These are phyloP conservation scores for Gymnopithys bicolor DNA, from an alignment of 2,797 vertebrate genomes.

Conservation along the genomic window DNA sequence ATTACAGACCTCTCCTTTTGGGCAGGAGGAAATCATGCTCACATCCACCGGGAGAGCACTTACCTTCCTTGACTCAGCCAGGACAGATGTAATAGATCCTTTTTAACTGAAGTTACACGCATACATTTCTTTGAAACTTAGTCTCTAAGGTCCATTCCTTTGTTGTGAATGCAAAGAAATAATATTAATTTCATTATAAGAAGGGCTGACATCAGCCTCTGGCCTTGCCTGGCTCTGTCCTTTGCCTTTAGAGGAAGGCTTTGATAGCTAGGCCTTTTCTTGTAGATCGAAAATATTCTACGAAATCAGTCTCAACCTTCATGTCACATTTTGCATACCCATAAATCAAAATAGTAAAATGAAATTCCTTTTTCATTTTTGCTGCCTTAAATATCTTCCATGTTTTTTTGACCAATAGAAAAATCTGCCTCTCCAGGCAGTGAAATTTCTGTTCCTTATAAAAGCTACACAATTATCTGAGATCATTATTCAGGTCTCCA, in stretches of 20 bases:
- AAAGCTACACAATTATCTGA: neutral
- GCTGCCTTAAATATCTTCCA: neutral
- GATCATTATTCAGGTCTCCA: neutral
- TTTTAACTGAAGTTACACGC: neutral
- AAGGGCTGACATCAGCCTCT: neutral
- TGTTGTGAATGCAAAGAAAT: neutral
- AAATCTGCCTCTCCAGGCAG: neutral
- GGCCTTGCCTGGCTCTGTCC: neutral
- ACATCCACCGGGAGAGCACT: neutral
- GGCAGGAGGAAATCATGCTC: neutral
- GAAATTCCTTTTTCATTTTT: neutral
- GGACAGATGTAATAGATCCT: neutral
- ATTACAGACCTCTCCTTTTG: neutral
- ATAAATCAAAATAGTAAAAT: conserved; percentile 16
- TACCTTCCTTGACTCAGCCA: neutral
- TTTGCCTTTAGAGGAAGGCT: neutral
- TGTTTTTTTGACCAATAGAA: neutral
- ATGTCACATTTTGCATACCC: neutral
- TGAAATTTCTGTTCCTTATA: conserved; percentile 11
- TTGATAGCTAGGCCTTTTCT: neutral
- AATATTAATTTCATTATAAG: neutral
- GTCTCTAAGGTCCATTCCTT: neutral
- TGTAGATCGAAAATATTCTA: neutral
- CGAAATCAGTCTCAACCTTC: neutral
- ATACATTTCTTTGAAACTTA: neutral